phyloP scores from a whole-genome alignment of 2,888 invertebrate species.

The Amphipyra tragopoginis region DNA sequence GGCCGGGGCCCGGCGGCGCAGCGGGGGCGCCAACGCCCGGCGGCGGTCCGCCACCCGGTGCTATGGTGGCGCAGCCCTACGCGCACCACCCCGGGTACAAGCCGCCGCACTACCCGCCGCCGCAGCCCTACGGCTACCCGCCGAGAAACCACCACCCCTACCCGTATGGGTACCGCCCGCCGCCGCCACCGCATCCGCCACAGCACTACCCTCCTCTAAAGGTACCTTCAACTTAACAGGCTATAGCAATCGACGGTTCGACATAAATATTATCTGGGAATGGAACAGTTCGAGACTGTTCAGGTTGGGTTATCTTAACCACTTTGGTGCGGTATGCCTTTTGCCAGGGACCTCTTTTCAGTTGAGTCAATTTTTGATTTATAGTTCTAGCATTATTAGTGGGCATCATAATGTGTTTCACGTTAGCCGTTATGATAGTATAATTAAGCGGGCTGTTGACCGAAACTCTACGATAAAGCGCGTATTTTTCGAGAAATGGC shows the following conservation, averaged over 20 bases:
- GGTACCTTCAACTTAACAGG: conserved; percentile 59
- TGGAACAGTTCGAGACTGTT: too few species aligned
- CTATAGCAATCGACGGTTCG: neutral
- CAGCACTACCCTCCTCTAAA: conserved; percentile 85
- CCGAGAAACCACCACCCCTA: conserved; percentile 87
- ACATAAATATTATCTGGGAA: neutral
- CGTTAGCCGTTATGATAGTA: too few species aligned
- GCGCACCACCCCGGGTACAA: conserved; percentile 82
- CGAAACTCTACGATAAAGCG: too few species aligned
- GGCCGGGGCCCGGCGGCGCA: conserved; percentile 71
- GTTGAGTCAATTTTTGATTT: too few species aligned
- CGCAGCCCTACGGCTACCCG: conserved; percentile 84
- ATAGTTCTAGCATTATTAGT: too few species aligned
- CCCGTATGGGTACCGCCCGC: conserved; percentile 83
- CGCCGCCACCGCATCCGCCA: conserved; percentile 83
- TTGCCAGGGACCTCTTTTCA: too few species aligned
- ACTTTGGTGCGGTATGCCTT: too few species aligned
- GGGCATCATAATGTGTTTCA: too few species aligned
- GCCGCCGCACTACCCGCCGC: conserved; percentile 85
- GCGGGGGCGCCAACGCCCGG: conserved; percentile 73
- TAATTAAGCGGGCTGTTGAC: too few species aligned
- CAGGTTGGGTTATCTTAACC: too few species aligned
- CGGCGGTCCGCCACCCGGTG: conserved; percentile 80
- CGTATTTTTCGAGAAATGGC: too few species aligned
- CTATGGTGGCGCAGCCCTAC: conserved; percentile 83